phyloP scores from a whole-genome alignment of 2,888 invertebrate genomes.

The Blastobasis lacticolella region DNA sequence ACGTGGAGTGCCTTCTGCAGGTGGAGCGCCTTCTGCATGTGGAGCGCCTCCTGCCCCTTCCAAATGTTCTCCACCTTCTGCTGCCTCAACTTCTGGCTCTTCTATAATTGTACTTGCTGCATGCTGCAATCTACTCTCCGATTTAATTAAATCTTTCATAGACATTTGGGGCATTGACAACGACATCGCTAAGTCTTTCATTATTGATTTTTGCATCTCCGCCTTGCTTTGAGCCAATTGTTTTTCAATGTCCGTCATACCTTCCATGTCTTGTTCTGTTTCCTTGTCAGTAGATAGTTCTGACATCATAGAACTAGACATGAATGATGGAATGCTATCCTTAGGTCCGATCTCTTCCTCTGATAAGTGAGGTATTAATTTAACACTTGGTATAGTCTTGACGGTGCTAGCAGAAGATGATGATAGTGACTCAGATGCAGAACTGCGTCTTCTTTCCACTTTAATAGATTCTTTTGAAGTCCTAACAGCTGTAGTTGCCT shows the following conservation, averaged over 20 bases:
- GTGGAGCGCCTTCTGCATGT: conserved; percentile 24
- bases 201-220: conserved; percentile 54
- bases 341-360: conserved; percentile 25
- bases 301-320: conserved; percentile 44
- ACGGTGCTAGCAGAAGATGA: conserved; percentile 40
- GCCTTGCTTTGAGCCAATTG: conserved; percentile 44
- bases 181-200: conserved; percentile 38
- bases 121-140: background rate
- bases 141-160: background rate
- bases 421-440: conserved; percentile 21
- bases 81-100: conserved; percentile 16
- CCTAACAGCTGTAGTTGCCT: conserved; percentile 18
- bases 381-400: conserved; percentile 51
- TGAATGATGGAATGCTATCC: conserved; percentile 52
- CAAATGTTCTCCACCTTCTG: conserved; percentile 26
- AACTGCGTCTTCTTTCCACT: conserved; percentile 20
- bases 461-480: conserved; percentile 25
- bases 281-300: conserved; percentile 15
- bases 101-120: background rate
- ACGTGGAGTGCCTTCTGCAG: conserved; percentile 5
- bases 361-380: conserved; percentile 35
- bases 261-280: conserved; percentile 25
- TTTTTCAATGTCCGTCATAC: conserved; percentile 35
- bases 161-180: background rate
- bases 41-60: conserved; percentile 30